phyloP scores from a whole-genome alignment of 1,140 invertebrate genomes.

The Colletes gigas region DNA sequence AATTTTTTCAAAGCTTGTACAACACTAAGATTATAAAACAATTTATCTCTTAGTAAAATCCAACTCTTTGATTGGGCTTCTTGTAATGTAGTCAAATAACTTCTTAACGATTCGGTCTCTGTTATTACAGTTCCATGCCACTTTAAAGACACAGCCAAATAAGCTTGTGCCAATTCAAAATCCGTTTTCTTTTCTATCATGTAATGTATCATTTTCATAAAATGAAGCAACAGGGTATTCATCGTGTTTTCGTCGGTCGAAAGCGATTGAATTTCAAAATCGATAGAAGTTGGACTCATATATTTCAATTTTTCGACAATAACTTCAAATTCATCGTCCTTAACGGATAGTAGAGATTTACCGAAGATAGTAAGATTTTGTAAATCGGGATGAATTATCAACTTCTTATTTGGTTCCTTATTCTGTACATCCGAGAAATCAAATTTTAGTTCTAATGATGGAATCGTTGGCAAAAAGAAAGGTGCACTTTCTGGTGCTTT shows the following conservation, averaged over 20 bases:
- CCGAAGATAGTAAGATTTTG: conserved; percentile 86
- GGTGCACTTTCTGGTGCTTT: conserved; percentile 93
- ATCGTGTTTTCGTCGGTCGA: conserved; percentile 87
- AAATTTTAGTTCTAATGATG: conserved; percentile 91
- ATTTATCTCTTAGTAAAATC: conserved; percentile 85
- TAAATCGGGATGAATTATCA: conserved; percentile 82
- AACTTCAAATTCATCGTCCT: conserved; percentile 80
- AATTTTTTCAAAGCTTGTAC: conserved; percentile 87
- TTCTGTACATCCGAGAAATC: conserved; percentile 83
- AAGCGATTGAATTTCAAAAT: conserved; percentile 93
- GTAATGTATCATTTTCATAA: conserved; percentile 88
- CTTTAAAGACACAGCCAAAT: conserved; percentile 95
- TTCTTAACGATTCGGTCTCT: conserved; percentile 82
- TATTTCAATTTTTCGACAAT: conserved; percentile 89
- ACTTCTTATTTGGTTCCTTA: conserved; percentile 75
- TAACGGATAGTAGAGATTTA: conserved; percentile 81
- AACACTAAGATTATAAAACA: conserved; percentile 90
- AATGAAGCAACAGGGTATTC: conserved; percentile 87
- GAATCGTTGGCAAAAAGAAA: conserved; percentile 96
- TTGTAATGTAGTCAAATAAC: conserved; percentile 83
- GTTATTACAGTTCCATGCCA: conserved; percentile 87
- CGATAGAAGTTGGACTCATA: conserved; percentile 92
- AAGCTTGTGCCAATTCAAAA: conserved; percentile 96
- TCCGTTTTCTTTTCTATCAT: conserved; percentile 89
- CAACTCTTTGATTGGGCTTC: conserved; percentile 84